Evolutionary conservation across 2,113 vertebrate species (phyloP), one percentile per base, ranked within the genome.

Genomic region (Oplegnathus fasciatus): DNA sequence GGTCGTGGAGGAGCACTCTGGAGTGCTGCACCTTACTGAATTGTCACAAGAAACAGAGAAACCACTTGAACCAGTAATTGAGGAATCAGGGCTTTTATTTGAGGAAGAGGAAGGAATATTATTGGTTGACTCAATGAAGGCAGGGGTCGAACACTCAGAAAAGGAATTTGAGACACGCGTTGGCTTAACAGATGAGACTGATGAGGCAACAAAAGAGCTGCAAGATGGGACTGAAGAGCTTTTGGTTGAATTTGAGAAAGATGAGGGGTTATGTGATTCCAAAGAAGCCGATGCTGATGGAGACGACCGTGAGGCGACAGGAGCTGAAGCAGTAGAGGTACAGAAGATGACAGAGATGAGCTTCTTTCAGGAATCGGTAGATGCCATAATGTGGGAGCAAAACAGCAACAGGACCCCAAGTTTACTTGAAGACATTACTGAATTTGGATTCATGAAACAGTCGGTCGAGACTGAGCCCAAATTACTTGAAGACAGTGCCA

Each of bases 41-140:
- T 4, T 22, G 42, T 40, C 30, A 42, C 3, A 61, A 62, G 82
- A 86, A 55, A 28, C 26, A 2, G 80, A 89, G 11, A 37, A 40
- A 28, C 28, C 20, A 20, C 17, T 72, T 30, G 72, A 77, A 52
- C 18, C 5, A 34, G 26, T 13, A n/a, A 70, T 46, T 68, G 76
- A 89, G 66, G 85, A 54, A 55, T 48, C 28, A 0, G 74, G 30
- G 71, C 40, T 50, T 22, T 42, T 66, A 30, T 30, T 32, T 52
- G 72, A 30, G 18, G 65, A 68, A 61, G 54, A 84, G n/a, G 57
- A 68, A 50, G 68, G 9, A 52, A 40, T 37, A n/a, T 28, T 67
- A 46, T 37, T 67, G 24, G 58, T 54, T 6, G 30, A 20, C 62
- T 58, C 68, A 28, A 62, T 87, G 86, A 89, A 84, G 69, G 82